Conservation (phyloP, 2,888 invertebrate species). For the Apantesis nais region DNA sequence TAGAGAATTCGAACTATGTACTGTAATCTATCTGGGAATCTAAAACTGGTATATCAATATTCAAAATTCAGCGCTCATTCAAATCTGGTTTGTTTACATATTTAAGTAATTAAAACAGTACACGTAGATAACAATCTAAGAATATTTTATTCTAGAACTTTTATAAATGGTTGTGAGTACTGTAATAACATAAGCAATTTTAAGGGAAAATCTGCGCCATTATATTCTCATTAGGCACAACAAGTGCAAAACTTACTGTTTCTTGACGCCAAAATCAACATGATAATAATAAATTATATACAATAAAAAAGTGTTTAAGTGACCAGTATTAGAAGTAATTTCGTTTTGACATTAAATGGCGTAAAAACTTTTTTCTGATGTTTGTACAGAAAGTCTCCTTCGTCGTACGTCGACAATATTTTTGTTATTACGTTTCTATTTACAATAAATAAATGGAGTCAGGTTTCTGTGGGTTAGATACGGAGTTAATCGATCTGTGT, state of each 20-base stretch:
- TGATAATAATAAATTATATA: not conserved
- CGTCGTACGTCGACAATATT: too few relatives aligned
- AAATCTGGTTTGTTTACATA: not conserved
- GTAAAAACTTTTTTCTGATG: conserved; percentile 1
- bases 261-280: not conserved
- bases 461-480: too few relatives aligned
- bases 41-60: not conserved
- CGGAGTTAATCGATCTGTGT: not conserved
- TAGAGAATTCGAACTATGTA: conserved; percentile 9
- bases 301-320: not conserved
- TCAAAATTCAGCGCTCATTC: not conserved
- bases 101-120: not conserved
- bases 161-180: not conserved
- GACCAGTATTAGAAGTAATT: not conserved
- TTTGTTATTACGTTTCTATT: not conserved
- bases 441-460: not conserved
- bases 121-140: not conserved
- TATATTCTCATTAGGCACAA: not conserved
- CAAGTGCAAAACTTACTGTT: not conserved
- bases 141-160: not conserved
- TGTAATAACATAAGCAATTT: not conserved
- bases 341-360: not conserved
- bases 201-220: not conserved
- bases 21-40: not conserved
- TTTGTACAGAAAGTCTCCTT: not conserved